A percentile compares a stretch with the other conserved stretches of the same genome.
phyloP scores from a whole-genome alignment of 2,888 invertebrate genomes.

The Volucella inanis region DNA sequence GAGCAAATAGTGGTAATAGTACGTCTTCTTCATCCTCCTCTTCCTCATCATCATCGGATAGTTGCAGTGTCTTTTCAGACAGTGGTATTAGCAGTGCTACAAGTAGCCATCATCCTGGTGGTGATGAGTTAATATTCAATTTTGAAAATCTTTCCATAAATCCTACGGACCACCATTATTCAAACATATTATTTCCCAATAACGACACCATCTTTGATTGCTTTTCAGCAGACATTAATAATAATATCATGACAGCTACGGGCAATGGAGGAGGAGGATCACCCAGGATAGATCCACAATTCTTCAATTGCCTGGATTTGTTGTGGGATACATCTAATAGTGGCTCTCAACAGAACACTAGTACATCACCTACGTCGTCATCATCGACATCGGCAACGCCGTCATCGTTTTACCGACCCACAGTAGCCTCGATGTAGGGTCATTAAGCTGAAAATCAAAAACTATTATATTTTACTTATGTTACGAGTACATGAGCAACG shows the following conservation, averaged over 20 bases:
- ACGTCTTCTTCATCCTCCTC: constrained; percentile 66
- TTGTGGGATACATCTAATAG: constrained; percentile 52
- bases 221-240: constrained; percentile 65
- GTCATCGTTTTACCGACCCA: constrained; percentile 63
- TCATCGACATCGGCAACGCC: constrained; percentile 44
- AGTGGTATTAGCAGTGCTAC: constrained; percentile 77
- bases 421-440: constrained; percentile 68
- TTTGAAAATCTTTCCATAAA: constrained; percentile 80
- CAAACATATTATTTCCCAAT: constrained; percentile 56
- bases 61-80: constrained; percentile 78
- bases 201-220: constrained; percentile 69
- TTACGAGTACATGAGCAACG: constrained; percentile 77
- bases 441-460: constrained; percentile 61
- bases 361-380: constrained; percentile 33
- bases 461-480: constrained; percentile 74
- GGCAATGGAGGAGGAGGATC: constrained; percentile 63
- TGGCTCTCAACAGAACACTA: constrained; percentile 27
- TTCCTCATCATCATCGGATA: constrained; percentile 69
- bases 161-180: constrained; percentile 46
- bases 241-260: constrained; percentile 61
- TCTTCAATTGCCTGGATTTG: constrained; percentile 70
- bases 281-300: constrained; percentile 64
- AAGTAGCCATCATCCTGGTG: constrained; percentile 62
- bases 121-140: constrained; percentile 81
- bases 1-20: constrained; percentile 31